Conservation (phyloP, 2,797 vertebrate species). For the Semotilus atromaculatus region DNA sequence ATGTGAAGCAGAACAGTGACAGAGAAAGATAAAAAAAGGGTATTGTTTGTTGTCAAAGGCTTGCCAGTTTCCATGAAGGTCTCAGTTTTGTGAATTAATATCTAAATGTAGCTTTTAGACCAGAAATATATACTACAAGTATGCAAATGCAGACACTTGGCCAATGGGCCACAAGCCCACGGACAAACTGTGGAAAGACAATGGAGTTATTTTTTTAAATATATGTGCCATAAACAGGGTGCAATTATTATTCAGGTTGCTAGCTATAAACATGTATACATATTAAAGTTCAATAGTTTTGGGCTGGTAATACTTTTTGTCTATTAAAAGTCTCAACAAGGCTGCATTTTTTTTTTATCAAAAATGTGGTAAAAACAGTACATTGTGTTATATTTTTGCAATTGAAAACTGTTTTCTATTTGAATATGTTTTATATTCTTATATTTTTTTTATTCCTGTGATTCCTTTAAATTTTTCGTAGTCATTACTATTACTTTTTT, state of each 20-base stretch:
- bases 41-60: conserved; percentile 13
- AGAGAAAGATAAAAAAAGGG: background rate
- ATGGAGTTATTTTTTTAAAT: background rate
- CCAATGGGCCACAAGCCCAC: background rate
- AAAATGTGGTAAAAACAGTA: too few species aligned
- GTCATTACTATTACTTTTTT: background rate
- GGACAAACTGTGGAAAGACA: background rate
- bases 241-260: background rate
- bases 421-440: too few species aligned
- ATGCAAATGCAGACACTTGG: background rate
- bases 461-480: background rate
- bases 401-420: too few species aligned
- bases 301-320: background rate
- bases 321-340: background rate
- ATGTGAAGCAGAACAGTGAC: conserved; percentile 26
- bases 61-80: conserved; percentile 24
- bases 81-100: conserved; percentile 32
- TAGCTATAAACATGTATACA: background rate
- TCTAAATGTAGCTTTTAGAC: background rate
- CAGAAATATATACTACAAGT: background rate
- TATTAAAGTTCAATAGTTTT: background rate
- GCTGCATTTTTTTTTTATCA: too few species aligned
- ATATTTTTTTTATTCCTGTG: background rate
- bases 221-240: background rate
- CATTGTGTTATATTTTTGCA: too few species aligned